These are phyloP conservation scores for Hydrolagus affinis DNA, from an alignment of 2,113 vertebrate species.

Conservation along the genomic window DNA sequence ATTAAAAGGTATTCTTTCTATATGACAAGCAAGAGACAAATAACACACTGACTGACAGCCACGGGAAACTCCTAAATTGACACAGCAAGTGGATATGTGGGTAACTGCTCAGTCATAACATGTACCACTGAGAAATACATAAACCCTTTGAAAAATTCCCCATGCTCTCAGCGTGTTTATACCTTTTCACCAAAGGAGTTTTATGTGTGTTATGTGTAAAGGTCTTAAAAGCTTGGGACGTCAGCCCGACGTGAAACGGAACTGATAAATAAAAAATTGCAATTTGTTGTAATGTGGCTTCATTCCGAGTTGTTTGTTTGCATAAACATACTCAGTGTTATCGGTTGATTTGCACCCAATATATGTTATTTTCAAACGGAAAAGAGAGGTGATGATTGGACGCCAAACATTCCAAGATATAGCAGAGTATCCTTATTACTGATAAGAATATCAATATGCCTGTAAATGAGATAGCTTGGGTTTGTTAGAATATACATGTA, in stretches of 20 bases:
- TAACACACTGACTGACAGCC: neutral
- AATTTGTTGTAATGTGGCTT: neutral
- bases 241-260: too few relatives aligned
- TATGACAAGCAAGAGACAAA: neutral
- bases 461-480: too few relatives aligned
- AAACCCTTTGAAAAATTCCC: neutral
- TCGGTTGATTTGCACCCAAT: neutral
- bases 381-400: neutral
- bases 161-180: neutral
- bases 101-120: conserved; percentile 5
- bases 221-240: too few relatives aligned
- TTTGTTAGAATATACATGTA: too few relatives aligned
- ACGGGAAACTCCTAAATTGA: neutral
- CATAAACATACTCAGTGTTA: conserved; percentile 10
- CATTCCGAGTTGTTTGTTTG: conserved; percentile 5
- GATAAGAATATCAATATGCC: too few relatives aligned
- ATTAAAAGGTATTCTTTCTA: too few relatives aligned
- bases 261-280: too few relatives aligned
- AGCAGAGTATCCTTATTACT: neutral
- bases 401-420: neutral
- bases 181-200: neutral
- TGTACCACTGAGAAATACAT: neutral
- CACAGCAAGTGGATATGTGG: neutral
- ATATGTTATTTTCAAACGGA: neutral
- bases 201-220: too few relatives aligned